Conservation (phyloP, 2,888 invertebrate genomes). For the Cantharis flavilabris region DNA sequence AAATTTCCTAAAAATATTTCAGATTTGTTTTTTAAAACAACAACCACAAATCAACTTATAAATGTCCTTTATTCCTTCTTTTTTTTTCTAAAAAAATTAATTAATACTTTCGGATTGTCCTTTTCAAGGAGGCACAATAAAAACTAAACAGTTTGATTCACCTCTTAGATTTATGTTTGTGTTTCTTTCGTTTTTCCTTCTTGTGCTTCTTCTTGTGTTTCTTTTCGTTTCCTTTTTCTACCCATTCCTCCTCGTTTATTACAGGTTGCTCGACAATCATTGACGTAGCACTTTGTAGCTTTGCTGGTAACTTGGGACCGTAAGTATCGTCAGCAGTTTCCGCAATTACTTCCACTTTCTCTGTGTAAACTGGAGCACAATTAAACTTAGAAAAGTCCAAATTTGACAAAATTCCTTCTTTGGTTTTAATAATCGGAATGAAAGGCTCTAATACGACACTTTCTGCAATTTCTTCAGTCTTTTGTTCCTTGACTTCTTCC, state of each 20-base stretch:
- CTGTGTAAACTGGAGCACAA: constrained; percentile 6
- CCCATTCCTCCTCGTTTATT: constrained; percentile 57
- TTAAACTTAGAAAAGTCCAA: constrained; percentile 37
- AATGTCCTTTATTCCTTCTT: neutral
- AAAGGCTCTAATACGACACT: constrained; percentile 47
- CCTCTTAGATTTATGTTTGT: constrained; percentile 34
- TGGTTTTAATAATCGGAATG: constrained; percentile 51
- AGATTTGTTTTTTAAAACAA: too few species aligned
- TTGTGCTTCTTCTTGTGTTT: constrained; percentile 56
- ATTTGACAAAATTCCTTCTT: constrained; percentile 51
- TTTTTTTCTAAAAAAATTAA: neutral
- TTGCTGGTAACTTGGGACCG: constrained; percentile 62
- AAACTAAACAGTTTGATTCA: neutral
- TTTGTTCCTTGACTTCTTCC: constrained; percentile 45
- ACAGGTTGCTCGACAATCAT: constrained; percentile 38
- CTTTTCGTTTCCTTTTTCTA: constrained; percentile 55
- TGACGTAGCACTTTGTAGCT: constrained; percentile 29
- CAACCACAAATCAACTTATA: neutral
- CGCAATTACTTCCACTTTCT: neutral
- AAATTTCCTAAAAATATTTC: too few species aligned
- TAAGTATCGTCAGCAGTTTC: constrained; percentile 52
- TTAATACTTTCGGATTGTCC: neutral
- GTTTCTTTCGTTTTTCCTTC: constrained; percentile 45
- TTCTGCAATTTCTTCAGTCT: constrained; percentile 42
- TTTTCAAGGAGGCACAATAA: neutral